Evolutionary conservation across 2,113 vertebrate genomes (phyloP).

Genomic region (Manacus vitellinus): DNA sequence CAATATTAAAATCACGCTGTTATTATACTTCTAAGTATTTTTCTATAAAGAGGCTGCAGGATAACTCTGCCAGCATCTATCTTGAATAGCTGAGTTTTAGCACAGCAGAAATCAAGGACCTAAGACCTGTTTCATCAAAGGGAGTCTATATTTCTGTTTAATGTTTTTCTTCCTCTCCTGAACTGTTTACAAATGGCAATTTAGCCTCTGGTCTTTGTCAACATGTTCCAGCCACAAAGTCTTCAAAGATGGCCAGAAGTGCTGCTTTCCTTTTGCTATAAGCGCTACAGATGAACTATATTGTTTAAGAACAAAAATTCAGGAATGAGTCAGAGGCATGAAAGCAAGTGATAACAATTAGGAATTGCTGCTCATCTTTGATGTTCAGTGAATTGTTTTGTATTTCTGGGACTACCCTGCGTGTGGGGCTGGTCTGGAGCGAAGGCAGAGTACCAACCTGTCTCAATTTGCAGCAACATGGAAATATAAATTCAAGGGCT

Average conservation of each 20-base stretch:
- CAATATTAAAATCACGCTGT: constrained; percentile 16
- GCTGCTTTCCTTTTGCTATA: neutral
- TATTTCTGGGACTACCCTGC: neutral
- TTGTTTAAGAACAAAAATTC: neutral
- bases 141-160: neutral
- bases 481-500: neutral
- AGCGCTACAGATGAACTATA: neutral
- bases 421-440: neutral
- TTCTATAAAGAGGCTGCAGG: neutral
- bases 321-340: neutral
- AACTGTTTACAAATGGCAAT: neutral
- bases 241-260: neutral
- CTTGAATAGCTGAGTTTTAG: neutral
- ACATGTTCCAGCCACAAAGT: neutral
- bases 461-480: neutral
- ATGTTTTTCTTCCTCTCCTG: neutral
- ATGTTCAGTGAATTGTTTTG: neutral
- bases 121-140: neutral
- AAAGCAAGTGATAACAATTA: neutral
- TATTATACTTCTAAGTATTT: constrained; percentile 2
- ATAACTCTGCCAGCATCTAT: neutral
- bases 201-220: neutral
- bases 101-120: neutral
- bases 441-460: neutral
- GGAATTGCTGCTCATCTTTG: neutral